Evolutionary conservation across 2,888 invertebrate genomes (phyloP).

Genomic region (Dynastes maya): DNA sequence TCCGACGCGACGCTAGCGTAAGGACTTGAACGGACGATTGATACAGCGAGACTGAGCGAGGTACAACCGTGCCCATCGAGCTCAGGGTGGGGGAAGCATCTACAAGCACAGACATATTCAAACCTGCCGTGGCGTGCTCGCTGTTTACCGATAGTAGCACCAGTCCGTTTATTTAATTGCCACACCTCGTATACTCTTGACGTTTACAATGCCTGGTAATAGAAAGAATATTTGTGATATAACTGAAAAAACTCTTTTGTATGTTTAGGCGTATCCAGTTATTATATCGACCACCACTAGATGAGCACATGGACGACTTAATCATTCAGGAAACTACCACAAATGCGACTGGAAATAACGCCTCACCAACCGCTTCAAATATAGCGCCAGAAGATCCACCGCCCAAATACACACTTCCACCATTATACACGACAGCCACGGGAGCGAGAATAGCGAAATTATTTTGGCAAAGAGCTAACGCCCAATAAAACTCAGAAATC

Average conservation of each 20-base stretch:
- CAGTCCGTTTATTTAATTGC: too few relatives aligned
- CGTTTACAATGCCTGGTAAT: too few relatives aligned
- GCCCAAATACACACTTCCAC: slow-evolving; percentile 94
- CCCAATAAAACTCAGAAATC: slow-evolving; percentile 48
- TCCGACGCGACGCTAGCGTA: too few relatives aligned
- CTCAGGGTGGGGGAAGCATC: too few relatives aligned
- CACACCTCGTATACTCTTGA: too few relatives aligned
- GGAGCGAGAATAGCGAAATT: slow-evolving; percentile 86
- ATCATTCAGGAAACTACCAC: slow-evolving; percentile 65
- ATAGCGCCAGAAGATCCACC: slow-evolving; percentile 82
- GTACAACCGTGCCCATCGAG: too few relatives aligned
- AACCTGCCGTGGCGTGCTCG: too few relatives aligned
- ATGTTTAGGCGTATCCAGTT: slow-evolving; percentile 84
- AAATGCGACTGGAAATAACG: slow-evolving; percentile 59
- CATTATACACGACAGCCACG: slow-evolving; percentile 93
- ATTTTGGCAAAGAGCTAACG: slow-evolving; percentile 69
- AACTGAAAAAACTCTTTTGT: not conserved
- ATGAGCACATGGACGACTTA: slow-evolving; percentile 69
- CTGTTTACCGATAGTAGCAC: too few relatives aligned
- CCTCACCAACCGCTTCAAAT: slow-evolving; percentile 60
- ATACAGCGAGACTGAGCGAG: too few relatives aligned
- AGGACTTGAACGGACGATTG: too few relatives aligned
- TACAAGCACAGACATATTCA: too few relatives aligned
- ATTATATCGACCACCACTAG: slow-evolving; percentile 84
- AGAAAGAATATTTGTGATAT: too few relatives aligned